These are phyloP conservation scores for Cotesia vestalis DNA, from an alignment of 1,140 invertebrate genomes.

Conservation along the genomic window DNA sequence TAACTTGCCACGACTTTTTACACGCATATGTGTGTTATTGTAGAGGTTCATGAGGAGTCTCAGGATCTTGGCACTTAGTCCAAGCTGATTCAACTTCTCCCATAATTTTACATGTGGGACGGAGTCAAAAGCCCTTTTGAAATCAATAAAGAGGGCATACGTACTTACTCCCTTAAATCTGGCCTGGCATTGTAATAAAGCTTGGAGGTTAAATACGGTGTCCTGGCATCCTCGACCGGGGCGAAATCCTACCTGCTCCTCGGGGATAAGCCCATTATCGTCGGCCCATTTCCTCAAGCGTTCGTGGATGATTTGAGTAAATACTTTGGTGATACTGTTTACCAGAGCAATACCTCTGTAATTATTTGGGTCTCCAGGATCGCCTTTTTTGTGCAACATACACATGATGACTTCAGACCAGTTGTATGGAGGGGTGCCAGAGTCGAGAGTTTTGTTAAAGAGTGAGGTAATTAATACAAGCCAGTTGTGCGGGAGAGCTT, in stretches of 20 bases:
- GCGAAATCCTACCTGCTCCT: no score
- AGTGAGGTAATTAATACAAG: no score
- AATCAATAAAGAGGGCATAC: no score
- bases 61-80: constrained; percentile 9
- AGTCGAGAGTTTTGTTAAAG: no score
- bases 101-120: neutral
- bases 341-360: constrained; percentile 16
- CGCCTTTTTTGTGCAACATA: constrained; percentile 8
- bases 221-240: no score
- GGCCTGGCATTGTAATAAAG: no score
- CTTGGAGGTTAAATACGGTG: no score
- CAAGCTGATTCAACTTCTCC: constrained; percentile 12
- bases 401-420: neutral
- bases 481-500: no score
- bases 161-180: no score
- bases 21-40: neutral
- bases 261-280: no score
- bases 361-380: constrained; percentile 1
- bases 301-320: constrained; percentile 2
- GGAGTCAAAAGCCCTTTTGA: no score
- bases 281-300: neutral
- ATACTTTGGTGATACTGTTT: constrained; percentile 21
- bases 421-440: no score
- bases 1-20: neutral
- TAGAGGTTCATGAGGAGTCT: constrained; percentile 14